Evolutionary conservation across 2,113 vertebrate genomes (phyloP), one percentile per base, ranked within the genome.

Genomic region (Sisor rabdophorus): DNA sequence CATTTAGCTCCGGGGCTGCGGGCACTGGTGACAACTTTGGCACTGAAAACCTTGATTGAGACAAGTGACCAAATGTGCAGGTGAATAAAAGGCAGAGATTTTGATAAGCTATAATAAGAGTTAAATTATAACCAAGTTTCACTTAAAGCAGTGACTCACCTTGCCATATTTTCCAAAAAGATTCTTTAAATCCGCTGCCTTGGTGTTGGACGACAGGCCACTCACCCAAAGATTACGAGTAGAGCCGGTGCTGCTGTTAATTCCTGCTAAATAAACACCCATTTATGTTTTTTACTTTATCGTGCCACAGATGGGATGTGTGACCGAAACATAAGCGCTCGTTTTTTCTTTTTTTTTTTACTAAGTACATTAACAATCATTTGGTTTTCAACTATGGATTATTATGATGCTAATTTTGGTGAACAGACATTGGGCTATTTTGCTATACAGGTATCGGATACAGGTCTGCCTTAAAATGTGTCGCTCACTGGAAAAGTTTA

Each of bases 131-230:
- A n/a, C 26, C 11, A 1, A 15, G 26, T 19, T 36, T 36, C 17
- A 36, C 15, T 50, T 15, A 58, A 28, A 67, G 22, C n/a, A 47
- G 30, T 60, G 22, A 0, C 87, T 84, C 90, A 98, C 97, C 95
- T 98, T 99, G 80, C 97, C 97, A 26, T 98, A 98, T 93, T 98
- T 99, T 86, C 96, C 96, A 89, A 98, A 99, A 58, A 99, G 93
- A 87, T 98, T 99, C 90, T 99, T 99, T 73, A 99, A 90, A 88
- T 97, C 97, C 73, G 96, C 96, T 84, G 97, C 97, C 92, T 98
- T 99, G 85, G 96, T 99, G 87, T 96, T 97, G 77, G 96, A 97
- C 70, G 96, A 98, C 81, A 99, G 89, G 84, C 97, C 97, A 53
- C 96, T 99, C 87, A 99, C 96, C 97, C 97, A 99, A 52, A 98